Evolutionary conservation across 2,797 vertebrate species (phyloP), one percentile per base, ranked within the genome.

Genomic region (Bovichtus variegatus): DNA sequence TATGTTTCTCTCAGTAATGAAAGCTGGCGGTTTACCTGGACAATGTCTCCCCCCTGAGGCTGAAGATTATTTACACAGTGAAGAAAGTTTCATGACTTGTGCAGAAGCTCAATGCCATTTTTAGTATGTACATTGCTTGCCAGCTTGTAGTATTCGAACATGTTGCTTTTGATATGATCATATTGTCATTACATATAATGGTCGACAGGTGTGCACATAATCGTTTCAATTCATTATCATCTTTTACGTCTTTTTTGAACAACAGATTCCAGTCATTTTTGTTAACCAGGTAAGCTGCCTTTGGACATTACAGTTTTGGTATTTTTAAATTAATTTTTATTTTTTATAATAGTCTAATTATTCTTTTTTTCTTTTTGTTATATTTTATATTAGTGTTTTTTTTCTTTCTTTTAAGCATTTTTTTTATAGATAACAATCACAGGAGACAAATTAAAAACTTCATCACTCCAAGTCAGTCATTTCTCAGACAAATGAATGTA

Each of bases 21-120:
- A 31, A 70, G 19, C 1, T 34, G 46, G 1, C 53, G 29, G 29
- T 62, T 81, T 53, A 76, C 18, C 10, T 80, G 40, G 69, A 72
- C 81, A 81, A 80, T 89, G 85, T 83, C 82, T 75, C 84, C 84
- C 72, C 69, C 88, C 3, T 57, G 75, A 83, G 90, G 88, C 67
- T 65, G n/a, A 64, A 71, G 43, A 44, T 12, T 2, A 21, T 29
- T 61, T 46, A 29, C 54, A 55, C n/a, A 6, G 0, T 59, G 21
- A 59, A 59, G 38, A 41, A 21, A 36, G 18, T 47, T 27, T 57
- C 12, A 21, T 43, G 23, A 34, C 4, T 59, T 49, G 15, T 60
- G 31, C 18, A 47, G 31, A 40, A 58, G 11, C 10, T 29, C 31
- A 9, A 1, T 41, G 46, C 3, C 15, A n/a, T 59, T 49, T n/a